Evolutionary conservation across 2,113 vertebrate genomes (phyloP), one percentile per base, ranked within the genome.

Genomic region (Coracopsis vasa): DNA sequence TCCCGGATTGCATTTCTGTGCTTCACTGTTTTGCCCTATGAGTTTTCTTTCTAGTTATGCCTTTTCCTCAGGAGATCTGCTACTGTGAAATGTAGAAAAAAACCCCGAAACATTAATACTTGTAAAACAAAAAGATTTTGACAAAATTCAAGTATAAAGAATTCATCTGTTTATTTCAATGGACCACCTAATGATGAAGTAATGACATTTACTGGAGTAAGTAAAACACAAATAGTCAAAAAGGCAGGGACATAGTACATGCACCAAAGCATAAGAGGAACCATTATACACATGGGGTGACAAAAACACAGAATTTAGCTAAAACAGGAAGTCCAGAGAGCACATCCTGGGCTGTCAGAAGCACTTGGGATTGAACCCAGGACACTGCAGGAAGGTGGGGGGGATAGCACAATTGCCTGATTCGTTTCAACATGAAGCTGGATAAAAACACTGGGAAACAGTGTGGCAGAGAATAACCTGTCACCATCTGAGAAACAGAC

Each of bases 261-360:
- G 13, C 11, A 67, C 16, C 47, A 67, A 67, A 70, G 42, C 2
- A 0, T 48, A 78, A 71, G 27, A 78, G 35, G 45, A 94, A 71
- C 54, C 51, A 37, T 8, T 1, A 0, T 3, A 54, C 13, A 37
- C 4, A 3, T 1, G 28, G 28, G 4, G 11, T 4, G 1, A 58
- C 45, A 62, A 65, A 67, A 39, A 42, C 7, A 15, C 44, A 85
- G 62, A 23, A 0, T 0, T 20, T 2, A 75, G 50, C 45, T 93
- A 42, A 77, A 93, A 79, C 3, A 44, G 51, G 16, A 56, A 80
- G 44, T 47, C 44, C 61, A 53, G 42, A 69, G 25, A 61, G 25
- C 0, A 0, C 28, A 11, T 20, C 39, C 58, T 42, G 53, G 17
- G 31, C n/a, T 80, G 28, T 44, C 58, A 70, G n/a, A 82, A 80